Evolutionary conservation across 2,797 vertebrate species (phyloP).

Genomic region (Galago senegalensis): DNA sequence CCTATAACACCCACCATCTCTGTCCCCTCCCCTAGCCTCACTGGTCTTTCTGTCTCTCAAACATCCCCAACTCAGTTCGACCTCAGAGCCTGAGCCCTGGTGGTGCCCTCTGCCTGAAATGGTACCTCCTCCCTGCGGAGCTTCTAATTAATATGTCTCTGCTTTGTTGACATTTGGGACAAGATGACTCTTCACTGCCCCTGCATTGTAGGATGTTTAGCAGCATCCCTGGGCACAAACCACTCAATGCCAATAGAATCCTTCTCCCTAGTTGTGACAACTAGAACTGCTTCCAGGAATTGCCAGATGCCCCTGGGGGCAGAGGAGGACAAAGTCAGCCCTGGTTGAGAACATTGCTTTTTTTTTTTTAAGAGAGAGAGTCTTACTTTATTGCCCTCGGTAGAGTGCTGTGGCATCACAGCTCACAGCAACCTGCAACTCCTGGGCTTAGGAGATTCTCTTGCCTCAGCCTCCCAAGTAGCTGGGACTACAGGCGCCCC

Average conservation of each 20-base stretch:
- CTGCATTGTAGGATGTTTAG: not conserved
- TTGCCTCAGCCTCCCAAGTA: no score
- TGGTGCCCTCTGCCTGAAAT: not conserved
- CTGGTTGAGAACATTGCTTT: not conserved
- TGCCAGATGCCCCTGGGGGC: not conserved
- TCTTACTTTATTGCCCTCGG: no score
- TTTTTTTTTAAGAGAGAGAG: no score
- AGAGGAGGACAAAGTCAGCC: not conserved
- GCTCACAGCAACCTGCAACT: no score
- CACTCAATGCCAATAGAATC: not conserved
- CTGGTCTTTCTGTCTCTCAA: not conserved
- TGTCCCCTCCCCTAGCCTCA: not conserved
- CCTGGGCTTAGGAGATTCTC: no score
- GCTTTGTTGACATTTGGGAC: not conserved
- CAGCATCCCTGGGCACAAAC: not conserved
- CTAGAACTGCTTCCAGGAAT: not conserved
- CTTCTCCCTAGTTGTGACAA: not conserved
- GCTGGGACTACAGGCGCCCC: no score
- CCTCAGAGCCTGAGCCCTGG: not conserved
- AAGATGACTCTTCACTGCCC: accelerated
- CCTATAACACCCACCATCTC: not conserved
- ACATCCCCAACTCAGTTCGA: no score
- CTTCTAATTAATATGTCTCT: no score
- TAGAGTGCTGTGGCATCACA: no score
- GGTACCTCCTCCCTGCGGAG: not conserved